Evolutionary conservation across 2,113 vertebrate genomes (phyloP).

Genomic region (Lepidothrix coronata): DNA sequence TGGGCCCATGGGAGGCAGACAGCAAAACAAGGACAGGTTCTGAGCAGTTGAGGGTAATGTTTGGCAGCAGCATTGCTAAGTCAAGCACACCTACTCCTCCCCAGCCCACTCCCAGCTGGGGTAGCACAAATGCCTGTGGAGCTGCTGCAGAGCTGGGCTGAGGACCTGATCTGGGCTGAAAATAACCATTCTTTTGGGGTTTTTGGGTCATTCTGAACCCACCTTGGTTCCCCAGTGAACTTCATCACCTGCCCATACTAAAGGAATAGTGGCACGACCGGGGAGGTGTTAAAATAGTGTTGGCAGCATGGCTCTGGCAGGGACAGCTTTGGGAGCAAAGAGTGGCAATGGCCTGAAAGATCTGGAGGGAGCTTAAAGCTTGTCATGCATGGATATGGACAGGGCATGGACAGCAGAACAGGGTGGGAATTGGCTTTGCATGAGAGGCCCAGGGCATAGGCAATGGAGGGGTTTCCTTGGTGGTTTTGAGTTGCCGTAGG

Average conservation of each 20-base stretch:
- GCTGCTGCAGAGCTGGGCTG: background rate
- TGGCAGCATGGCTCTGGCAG: background rate
- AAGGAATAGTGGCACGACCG: background rate
- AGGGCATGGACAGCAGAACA: background rate
- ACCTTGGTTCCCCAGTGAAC: background rate
- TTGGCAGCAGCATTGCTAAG: background rate
- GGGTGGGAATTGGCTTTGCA: background rate
- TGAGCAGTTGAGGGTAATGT: background rate
- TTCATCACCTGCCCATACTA: background rate
- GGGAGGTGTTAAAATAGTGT: background rate
- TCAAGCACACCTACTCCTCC: background rate
- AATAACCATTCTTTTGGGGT: background rate
- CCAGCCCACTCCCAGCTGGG: background rate
- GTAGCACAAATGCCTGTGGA: background rate
- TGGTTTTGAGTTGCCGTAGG: background rate
- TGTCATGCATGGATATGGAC: rapidly evolving
- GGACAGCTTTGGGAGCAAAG: background rate
- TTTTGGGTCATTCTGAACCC: background rate
- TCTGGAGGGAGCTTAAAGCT: background rate
- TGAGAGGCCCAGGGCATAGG: background rate
- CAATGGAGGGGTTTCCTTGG: background rate
- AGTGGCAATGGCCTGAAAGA: background rate
- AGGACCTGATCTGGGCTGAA: background rate
- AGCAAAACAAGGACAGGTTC: background rate
- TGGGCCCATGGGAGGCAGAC: background rate